Percentiles rank a stretch among this genome's conserved stretches.
Evolutionary conservation across 2,888 invertebrate genomes (phyloP).

Genomic region (Campaea margaritaria): DNA sequence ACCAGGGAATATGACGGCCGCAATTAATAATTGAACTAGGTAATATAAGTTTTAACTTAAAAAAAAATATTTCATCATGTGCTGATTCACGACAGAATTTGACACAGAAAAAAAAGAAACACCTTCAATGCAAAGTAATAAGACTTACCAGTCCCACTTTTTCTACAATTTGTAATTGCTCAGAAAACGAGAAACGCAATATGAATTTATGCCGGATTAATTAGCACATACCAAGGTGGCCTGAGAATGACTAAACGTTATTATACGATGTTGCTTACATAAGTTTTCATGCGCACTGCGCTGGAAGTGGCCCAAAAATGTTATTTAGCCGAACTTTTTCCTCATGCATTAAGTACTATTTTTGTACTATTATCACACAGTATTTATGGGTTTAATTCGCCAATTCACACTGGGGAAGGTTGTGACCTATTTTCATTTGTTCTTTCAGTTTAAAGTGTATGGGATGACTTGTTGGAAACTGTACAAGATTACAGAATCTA

Average conservation of each 20-base stretch:
- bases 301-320: slow-evolving; percentile 22
- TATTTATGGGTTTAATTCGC: slow-evolving; percentile 24
- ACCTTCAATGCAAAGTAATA: too few relatives aligned
- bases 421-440: slow-evolving; percentile 12
- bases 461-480: too few relatives aligned
- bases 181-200: not conserved
- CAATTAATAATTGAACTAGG: too few relatives aligned
- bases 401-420: slow-evolving; percentile 14
- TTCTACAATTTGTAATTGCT: not conserved
- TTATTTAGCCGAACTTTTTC: slow-evolving; percentile 16
- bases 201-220: slow-evolving; percentile 41
- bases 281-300: slow-evolving; percentile 25
- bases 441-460: too few relatives aligned
- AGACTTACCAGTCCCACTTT: not conserved
- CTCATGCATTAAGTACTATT: slow-evolving; percentile 6
- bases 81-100: not conserved
- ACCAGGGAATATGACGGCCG: too few relatives aligned
- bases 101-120: not conserved
- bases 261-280: slow-evolving; percentile 7
- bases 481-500: too few relatives aligned
- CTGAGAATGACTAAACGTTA: slow-evolving; percentile 16
- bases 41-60: too few relatives aligned
- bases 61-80: too few relatives aligned
- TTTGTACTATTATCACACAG: slow-evolving; percentile 16
- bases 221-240: slow-evolving; percentile 31